Evolutionary conservation across 2,113 vertebrate genomes (phyloP).

Genomic region (Tilapia sparmanii): DNA sequence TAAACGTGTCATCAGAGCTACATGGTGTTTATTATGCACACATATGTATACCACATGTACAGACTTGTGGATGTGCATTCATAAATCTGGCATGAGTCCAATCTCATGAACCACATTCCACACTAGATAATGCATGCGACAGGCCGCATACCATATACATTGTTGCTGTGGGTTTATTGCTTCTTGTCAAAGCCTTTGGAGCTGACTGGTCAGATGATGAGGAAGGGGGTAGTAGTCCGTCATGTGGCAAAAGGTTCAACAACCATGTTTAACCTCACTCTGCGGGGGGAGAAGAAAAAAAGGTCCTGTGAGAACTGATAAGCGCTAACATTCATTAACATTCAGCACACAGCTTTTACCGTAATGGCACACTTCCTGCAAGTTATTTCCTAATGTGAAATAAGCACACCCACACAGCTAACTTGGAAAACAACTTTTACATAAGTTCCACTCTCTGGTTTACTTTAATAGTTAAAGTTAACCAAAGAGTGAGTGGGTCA

Average conservation of each 20-base stretch:
- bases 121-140: background rate
- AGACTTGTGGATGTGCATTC: background rate
- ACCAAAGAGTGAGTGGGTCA: background rate
- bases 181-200: background rate
- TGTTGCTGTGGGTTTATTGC: background rate
- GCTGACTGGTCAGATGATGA: slow-evolving; percentile 41
- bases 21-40: background rate
- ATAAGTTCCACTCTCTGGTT: background rate
- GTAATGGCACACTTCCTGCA: background rate
- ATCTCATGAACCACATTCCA: slow-evolving; percentile 6
- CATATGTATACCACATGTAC: background rate
- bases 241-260: slow-evolving; percentile 22
- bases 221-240: background rate
- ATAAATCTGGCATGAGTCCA: background rate
- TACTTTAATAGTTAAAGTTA: background rate
- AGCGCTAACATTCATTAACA: background rate
- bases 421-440: background rate
- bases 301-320: background rate
- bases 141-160: slow-evolving; percentile 6
- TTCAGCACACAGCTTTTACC: background rate
- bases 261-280: slow-evolving; percentile 63
- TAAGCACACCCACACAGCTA: background rate
- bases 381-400: background rate
- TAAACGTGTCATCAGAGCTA: background rate
- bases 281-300: slow-evolving; percentile 1